Evolutionary conservation across 1,140 invertebrate species (phyloP), one percentile per base, ranked within the genome.

Genomic region (Monomorium pharaonis): DNA sequence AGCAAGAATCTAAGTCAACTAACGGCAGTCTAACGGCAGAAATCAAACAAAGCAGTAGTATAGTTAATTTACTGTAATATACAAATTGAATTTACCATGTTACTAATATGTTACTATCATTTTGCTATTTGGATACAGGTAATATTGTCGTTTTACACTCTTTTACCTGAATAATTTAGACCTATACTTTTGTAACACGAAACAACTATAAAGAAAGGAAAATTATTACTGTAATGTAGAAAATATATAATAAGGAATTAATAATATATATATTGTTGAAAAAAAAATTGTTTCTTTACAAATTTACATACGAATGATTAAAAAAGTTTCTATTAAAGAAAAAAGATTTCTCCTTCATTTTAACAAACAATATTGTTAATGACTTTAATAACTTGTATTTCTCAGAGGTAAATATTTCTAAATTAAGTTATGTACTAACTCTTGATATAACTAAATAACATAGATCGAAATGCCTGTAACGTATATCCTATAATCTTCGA

Each of bases 141-240:
- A 5, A 3, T 42, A 80, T 54, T 56, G 54, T 54, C 27, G 10
- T 18, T 54, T 27, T 24, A 12, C 18, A 78, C 10, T 54, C 0
- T 30, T 60, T 83, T 89, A 89, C 88, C 76, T 83, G 87, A 51
- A 44, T 21, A 83, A 88, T 18, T 75, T 81, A 75, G 74, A 70
- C 69, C 51, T 89, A 86, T 49, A 89, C 58, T 72, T 76, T 81
- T 12, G 88, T 77, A 72, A 70, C 80, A 74, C 76, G 65, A 63
- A 85, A n/a, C 42, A 69, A 69, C 86, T 86, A 85, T 54, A 85
- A 87, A 84, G 33, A 89, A 89, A 87, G 88, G 81, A 89, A 87
- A 14, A 84, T 60, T 49, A 56, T 85, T 77, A 7, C 54, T 70
- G 21, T 75, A 67, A 70, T 18, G 9, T 51, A 21, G 1, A 16